Evolutionary conservation across 2,113 vertebrate species (phyloP).

Genomic region (Aplodontia rufa): DNA sequence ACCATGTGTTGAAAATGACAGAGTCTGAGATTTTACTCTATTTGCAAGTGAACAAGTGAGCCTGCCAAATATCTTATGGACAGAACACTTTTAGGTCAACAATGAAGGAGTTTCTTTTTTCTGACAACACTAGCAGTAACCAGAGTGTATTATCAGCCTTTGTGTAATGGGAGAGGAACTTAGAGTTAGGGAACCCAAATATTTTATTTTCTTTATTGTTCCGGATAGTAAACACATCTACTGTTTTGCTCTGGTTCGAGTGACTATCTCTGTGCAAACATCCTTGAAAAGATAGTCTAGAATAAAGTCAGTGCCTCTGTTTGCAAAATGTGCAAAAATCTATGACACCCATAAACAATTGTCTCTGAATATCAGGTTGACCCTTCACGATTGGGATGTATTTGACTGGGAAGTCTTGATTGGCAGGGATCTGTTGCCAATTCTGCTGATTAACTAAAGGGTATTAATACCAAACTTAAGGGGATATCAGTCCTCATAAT

Average conservation of each 20-base stretch:
- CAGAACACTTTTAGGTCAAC: background rate
- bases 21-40: background rate
- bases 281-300: background rate
- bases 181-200: background rate
- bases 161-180: background rate
- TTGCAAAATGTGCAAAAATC: background rate
- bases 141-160: background rate
- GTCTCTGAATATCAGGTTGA: background rate
- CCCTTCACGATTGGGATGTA: background rate
- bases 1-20: background rate
- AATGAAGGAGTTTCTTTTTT: background rate
- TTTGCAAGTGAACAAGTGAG: background rate
- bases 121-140: background rate
- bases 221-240: background rate
- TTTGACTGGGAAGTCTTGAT: background rate
- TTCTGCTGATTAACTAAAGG: background rate
- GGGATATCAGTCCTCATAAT: background rate
- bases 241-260: background rate
- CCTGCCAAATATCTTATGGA: background rate
- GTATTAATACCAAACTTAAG: background rate
- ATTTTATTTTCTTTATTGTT: background rate
- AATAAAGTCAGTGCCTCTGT: slow-evolving; percentile 5
- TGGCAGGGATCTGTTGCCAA: background rate
- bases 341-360: background rate
- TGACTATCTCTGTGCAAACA: background rate